These are phyloP conservation scores for Dryoscopus gambensis DNA, from an alignment of 2,113 vertebrate species.

Conservation along the genomic window DNA sequence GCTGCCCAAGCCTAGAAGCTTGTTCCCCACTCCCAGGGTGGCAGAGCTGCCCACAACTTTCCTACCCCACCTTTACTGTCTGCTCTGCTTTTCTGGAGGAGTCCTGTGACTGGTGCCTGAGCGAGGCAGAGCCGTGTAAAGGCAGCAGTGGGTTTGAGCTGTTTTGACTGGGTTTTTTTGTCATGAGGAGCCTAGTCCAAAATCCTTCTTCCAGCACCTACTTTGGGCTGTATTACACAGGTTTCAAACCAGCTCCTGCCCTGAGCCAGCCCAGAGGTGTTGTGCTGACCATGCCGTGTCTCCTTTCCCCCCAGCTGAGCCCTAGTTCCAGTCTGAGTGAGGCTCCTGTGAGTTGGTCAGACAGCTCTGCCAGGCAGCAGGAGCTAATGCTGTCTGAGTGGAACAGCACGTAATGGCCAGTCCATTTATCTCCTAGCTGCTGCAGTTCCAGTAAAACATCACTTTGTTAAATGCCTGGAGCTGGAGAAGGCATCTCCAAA, in stretches of 20 bases:
- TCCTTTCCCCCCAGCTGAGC: background rate
- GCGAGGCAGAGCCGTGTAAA: background rate
- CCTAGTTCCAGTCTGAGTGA: background rate
- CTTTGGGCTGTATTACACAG: background rate
- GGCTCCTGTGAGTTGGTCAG: background rate
- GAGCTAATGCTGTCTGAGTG: slow-evolving; percentile 16
- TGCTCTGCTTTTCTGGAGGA: background rate
- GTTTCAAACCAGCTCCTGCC: background rate
- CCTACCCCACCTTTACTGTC: background rate
- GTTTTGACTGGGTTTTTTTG: background rate
- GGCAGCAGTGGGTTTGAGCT: background rate
- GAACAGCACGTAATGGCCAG: slow-evolving; percentile 13
- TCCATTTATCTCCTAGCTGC: slow-evolving; percentile 13
- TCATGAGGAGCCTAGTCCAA: background rate
- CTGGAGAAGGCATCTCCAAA: background rate
- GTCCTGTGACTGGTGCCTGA: background rate
- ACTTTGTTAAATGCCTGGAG: slow-evolving; percentile 27
- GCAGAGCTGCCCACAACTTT: background rate
- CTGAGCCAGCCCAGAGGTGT: background rate
- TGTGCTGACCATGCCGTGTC: background rate
- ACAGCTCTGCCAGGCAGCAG: slow-evolving; percentile 22
- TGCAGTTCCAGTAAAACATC: slow-evolving; percentile 51
- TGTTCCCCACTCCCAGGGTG: background rate
- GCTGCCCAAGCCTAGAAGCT: background rate
- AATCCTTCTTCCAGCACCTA: background rate